Evolutionary conservation across 2,888 invertebrate genomes (phyloP).

Genomic region (Trilocha varians): DNA sequence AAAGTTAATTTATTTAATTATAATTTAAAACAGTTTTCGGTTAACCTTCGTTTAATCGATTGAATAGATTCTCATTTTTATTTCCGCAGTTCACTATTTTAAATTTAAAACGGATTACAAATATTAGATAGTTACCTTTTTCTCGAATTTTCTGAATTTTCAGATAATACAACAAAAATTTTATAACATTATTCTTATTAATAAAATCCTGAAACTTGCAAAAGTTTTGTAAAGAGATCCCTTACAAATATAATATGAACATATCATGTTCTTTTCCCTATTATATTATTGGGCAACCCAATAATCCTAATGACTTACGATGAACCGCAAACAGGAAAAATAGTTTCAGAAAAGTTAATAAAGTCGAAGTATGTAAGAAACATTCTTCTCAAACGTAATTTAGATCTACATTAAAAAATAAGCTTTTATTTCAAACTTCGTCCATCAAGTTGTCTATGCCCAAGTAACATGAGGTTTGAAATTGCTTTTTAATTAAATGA

Average conservation of each 20-base stretch:
- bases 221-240: too few relatives aligned
- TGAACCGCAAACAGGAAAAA: neutral
- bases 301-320: neutral
- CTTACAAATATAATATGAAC: neutral
- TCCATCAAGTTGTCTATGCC: conserved; percentile 13
- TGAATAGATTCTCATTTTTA: too few relatives aligned
- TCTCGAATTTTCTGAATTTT: too few relatives aligned
- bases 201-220: too few relatives aligned
- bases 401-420: conserved; percentile 5
- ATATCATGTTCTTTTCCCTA: neutral
- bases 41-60: too few relatives aligned
- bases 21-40: too few relatives aligned
- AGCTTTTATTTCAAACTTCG: neutral
- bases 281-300: neutral
- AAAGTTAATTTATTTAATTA: too few relatives aligned
- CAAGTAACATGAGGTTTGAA: conserved; percentile 32
- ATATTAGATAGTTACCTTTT: too few relatives aligned
- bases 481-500: conserved; percentile 72
- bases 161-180: too few relatives aligned
- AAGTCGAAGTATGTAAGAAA: neutral
- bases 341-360: neutral
- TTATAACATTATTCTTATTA: too few relatives aligned
- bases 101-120: too few relatives aligned
- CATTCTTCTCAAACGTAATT: neutral
- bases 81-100: too few relatives aligned